phyloP scores from a whole-genome alignment of 1,140 invertebrate species.

The Zelostemma sp. region DNA sequence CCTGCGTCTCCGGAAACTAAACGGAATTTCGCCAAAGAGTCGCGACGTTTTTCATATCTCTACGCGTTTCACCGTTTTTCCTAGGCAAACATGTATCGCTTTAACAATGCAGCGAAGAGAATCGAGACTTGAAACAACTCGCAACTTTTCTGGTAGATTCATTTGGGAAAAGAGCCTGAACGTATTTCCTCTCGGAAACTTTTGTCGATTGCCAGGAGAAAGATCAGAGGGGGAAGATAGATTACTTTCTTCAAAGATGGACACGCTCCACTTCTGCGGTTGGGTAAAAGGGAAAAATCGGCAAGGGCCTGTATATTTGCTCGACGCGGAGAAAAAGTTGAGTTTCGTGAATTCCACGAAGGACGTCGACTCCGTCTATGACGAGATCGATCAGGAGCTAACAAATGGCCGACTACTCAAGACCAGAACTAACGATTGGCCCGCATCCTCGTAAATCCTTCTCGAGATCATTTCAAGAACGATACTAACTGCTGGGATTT shows the following conservation, averaged over 20 bases:
- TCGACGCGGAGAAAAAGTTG: neutral
- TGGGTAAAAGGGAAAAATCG: neutral
- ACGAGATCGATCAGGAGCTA: conserved; percentile 1
- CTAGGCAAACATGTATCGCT: neutral
- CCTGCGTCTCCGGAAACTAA: neutral
- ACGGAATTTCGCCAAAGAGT: neutral
- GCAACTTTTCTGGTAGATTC: neutral
- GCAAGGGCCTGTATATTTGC: neutral
- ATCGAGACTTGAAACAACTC: neutral
- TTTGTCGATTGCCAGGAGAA: neutral
- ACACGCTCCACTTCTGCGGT: neutral
- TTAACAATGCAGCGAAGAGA: neutral
- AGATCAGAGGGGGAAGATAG: neutral
- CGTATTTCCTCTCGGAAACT: neutral
- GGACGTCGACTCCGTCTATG: neutral
- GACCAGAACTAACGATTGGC: neutral
- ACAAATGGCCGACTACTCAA: neutral
- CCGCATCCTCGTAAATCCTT: conserved; percentile 6
- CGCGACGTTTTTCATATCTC: too few relatives aligned
- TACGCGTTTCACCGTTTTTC: too few relatives aligned
- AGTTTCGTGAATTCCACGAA: neutral
- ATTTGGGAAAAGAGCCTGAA: neutral
- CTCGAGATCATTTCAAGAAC: neutral
- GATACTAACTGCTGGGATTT: conserved; percentile 6
- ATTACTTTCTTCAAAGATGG: neutral